Evolutionary conservation across 2,888 invertebrate genomes (phyloP), one percentile per base, ranked within the genome.

Genomic region (Clunio marinus): DNA sequence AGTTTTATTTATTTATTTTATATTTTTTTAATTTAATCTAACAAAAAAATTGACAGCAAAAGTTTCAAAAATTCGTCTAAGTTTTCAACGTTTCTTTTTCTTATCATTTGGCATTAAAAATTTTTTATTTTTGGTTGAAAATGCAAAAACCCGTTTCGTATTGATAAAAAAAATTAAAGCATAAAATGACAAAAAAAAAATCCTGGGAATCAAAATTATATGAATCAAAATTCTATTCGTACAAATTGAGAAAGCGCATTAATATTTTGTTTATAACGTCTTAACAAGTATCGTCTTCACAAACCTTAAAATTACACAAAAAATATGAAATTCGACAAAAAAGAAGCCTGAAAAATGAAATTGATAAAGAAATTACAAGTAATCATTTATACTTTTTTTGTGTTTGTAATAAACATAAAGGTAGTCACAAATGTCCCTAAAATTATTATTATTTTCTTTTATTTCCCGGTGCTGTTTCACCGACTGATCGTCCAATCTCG

Each of bases 361-460:
- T 13, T n/a, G n/a, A 15, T 41, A 60, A 65, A 60, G 41, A 24
- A 51, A 69, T 24, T 57, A n/a, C n/a, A n/a, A n/a, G n/a, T n/a
- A n/a, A n/a, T n/a, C n/a, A n/a, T n/a, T n/a, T n/a, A 70, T 71
- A 70, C n/a, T 51, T 58, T 51, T 46, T 22, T 51, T 51, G 51
- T 22, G 51, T 20, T 51, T 51, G 15, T 57, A 28, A 28, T 58
- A 8, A 55, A 63, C 55, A 63, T 22, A 35, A 69, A 63, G 25
- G 37, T 77, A 80, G 80, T 80, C 79, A 79, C 80, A 79, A 77
- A 78, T 79, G 79, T 79, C 80, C 79, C 80, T 79, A 66, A 63
- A 65, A 45, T 63, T 63, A 63, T 63, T 66, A 66, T 66, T 66
- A 66, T 66, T 66, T 78, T 79, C 77, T 79, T 78, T 77, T 73